Base-by-base conservation (phyloP, 2,797 vertebrate species). In the Eulemur mongoz region DNA sequence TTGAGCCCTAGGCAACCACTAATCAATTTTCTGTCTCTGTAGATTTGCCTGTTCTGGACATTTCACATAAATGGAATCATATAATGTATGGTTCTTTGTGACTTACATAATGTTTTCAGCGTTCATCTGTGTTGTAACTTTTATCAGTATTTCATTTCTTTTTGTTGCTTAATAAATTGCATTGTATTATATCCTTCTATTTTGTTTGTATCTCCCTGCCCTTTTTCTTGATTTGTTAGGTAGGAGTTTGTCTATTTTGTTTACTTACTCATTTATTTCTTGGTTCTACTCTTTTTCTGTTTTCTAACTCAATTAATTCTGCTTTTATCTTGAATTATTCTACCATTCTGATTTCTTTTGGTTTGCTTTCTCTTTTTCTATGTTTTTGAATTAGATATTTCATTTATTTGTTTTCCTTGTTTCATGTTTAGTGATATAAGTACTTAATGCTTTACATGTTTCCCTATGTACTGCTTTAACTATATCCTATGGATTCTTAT, bases 91-190 rank as follows among this genome's bases (percentile, higher is more conserved):
- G 23, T 69, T 6, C 25, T 85, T 27, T 88, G 70, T 76, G 86
- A 59, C 30, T 70, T 92, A 73, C 30, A 89, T 83, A 69, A 91
- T 73, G 20, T 73, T 89, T 84, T 30, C 57, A 90, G 82, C 20
- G 15, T 72, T 95, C 27, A 50, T 40, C 40, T 43, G 30, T 87
- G 8, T 59, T 57, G 32, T 79, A 61, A 17, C 40, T 82, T 69
- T 35, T n/a, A 67, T 76, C 38, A 61, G 23, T 86, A 69, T 8
- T 85, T 90, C 9, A 20, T 80, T 89, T 89, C 50, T 35, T 92
- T 89, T 92, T 45, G 43, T 95, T 90, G n/a, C 30, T 80, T 96
- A 81, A 79, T 87, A 73, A 30, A 83, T 27, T 78, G 2, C 50
- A 72, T 32, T 69, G 3, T 78, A 72, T 38, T 50, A 14, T 54